Conservation (phyloP, 2,888 invertebrate species). For the Spilosoma lubricipeda region DNA sequence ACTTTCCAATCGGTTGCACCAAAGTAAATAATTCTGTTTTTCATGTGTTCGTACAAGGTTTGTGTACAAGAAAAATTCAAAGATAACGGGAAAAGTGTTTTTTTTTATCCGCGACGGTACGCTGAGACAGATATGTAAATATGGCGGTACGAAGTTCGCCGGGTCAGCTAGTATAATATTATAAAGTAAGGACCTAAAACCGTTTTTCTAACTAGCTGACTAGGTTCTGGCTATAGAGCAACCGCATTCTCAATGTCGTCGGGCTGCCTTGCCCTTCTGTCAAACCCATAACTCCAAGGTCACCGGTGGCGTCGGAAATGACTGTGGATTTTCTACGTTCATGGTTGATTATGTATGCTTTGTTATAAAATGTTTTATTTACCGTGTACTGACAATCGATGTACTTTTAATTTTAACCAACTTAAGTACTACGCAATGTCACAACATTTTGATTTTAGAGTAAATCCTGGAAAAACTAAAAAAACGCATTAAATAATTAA, state of each 20-base stretch:
- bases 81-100: too few species aligned
- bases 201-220: slow-evolving; percentile 44
- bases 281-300: slow-evolving; percentile 28
- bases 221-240: slow-evolving; percentile 58
- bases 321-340: slow-evolving; percentile 20
- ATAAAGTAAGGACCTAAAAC: too few species aligned
- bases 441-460: neutral
- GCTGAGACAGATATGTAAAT: too few species aligned
- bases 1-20: too few species aligned
- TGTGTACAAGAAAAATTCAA: too few species aligned
- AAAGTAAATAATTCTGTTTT: too few species aligned
- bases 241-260: slow-evolving; percentile 64
- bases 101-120: too few species aligned
- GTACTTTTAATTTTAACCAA: neutral
- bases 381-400: neutral
- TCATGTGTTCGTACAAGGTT: too few species aligned
- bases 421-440: neutral
- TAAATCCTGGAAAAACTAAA: too few species aligned
- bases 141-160: too few species aligned
- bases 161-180: too few species aligned
- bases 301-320: slow-evolving; percentile 24
- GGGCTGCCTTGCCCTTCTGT: slow-evolving; percentile 37
- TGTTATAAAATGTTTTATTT: neutral
- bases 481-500: neutral
- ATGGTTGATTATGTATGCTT: slow-evolving; percentile 17